Evolutionary conservation across 2,113 vertebrate species (phyloP).

Genomic region (Pholis gunnellus): DNA sequence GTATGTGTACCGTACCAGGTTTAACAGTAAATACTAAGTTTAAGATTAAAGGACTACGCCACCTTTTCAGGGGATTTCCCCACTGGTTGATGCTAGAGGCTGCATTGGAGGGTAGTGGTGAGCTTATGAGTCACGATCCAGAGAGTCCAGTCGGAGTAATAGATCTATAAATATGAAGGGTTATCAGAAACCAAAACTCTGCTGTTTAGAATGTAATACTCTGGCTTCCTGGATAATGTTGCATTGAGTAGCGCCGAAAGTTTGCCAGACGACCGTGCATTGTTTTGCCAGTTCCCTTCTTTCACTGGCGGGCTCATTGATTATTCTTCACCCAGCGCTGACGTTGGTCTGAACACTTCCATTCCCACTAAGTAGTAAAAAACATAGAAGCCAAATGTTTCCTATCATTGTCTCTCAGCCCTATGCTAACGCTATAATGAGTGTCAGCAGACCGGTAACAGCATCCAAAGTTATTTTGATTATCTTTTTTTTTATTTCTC

Average conservation of each 20-base stretch:
- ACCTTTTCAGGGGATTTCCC: background rate
- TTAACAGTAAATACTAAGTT: background rate
- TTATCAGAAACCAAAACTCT: background rate
- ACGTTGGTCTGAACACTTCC: background rate
- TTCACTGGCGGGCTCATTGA: background rate
- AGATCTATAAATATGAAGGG: background rate
- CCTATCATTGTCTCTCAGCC: background rate
- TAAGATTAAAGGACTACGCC: background rate
- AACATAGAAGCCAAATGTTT: background rate
- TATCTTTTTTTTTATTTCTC: background rate
- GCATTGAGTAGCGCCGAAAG: background rate
- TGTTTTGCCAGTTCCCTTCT: background rate
- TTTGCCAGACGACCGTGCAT: background rate
- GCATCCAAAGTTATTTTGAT: background rate
- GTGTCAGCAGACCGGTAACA: background rate
- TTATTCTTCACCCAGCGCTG: background rate
- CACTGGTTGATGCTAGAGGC: background rate
- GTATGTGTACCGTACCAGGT: conserved; percentile 65
- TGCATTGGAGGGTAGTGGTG: background rate
- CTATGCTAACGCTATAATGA: background rate
- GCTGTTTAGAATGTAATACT: background rate
- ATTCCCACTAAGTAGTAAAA: background rate
- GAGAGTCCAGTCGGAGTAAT: background rate
- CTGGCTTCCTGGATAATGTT: background rate
- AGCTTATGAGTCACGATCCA: background rate